These are phyloP conservation scores for Tenodera sinensis DNA, from an alignment of 2,888 invertebrate species.

Conservation along the genomic window DNA sequence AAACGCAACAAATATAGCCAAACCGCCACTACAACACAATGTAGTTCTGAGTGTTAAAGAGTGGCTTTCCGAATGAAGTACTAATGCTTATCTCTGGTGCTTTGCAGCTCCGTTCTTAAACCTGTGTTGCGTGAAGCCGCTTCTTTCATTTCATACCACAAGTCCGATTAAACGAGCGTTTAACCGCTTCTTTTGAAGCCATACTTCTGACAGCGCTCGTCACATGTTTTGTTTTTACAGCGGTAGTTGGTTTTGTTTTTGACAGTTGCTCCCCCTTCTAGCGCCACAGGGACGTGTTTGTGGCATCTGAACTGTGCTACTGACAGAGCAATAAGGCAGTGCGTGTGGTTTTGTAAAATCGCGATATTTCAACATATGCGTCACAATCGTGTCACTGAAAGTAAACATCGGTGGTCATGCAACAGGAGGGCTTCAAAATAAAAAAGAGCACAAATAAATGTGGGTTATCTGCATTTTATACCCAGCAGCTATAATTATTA, in stretches of 20 bases:
- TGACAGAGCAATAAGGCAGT: background rate
- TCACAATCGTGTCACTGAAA: background rate
- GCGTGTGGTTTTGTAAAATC: background rate
- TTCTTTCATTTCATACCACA: background rate
- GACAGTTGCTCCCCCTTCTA: background rate
- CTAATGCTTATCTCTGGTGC: no score
- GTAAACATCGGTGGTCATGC: background rate
- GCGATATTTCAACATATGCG: background rate
- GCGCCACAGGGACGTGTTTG: background rate
- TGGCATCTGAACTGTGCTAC: background rate
- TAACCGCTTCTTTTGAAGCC: background rate
- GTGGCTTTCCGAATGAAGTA: no score
- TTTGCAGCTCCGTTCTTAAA: no score
- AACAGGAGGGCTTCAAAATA: background rate
- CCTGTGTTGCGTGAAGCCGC: background rate
- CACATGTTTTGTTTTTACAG: background rate
- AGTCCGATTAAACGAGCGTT: background rate
- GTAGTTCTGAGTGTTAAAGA: no score
- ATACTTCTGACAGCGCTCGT: background rate
- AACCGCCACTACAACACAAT: no score
- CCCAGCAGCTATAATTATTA: background rate
- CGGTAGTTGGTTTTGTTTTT: background rate
- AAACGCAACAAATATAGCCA: no score
- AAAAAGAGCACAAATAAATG: background rate
- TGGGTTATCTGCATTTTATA: background rate